A percentile compares a stretch with the other conserved stretches of the same genome.
These are phyloP conservation scores for Cactoblastis cactorum DNA, from an alignment of 2,888 invertebrate species.

Conservation along the genomic window DNA sequence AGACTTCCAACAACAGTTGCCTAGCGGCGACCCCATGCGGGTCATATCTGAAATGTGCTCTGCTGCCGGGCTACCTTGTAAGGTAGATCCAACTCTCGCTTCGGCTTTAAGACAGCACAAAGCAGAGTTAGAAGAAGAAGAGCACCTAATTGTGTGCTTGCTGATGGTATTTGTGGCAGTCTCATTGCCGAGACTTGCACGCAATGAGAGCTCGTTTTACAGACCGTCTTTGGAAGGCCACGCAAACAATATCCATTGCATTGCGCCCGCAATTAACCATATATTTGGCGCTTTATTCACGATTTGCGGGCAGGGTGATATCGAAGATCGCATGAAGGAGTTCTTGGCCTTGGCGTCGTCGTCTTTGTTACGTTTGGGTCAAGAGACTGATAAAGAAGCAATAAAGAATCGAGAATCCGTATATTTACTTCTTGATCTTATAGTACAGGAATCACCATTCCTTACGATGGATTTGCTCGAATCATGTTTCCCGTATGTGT, in stretches of 20 bases:
- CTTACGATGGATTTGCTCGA: constrained; percentile 99
- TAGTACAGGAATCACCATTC: constrained; percentile 98
- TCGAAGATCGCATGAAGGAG: constrained; percentile 98
- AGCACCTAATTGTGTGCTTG: constrained; percentile 95
- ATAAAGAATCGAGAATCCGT: constrained; percentile 97
- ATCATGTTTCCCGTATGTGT: constrained; percentile 98
- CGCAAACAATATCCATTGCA: constrained; percentile 99
- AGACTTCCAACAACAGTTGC: constrained; percentile 95
- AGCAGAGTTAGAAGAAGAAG: constrained; percentile 92
- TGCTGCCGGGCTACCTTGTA: constrained; percentile 95
- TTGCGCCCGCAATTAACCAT: constrained; percentile 97
- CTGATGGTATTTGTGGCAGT: constrained; percentile 99
- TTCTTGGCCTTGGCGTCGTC: constrained; percentile 96
- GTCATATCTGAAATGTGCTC: constrained; percentile 98
- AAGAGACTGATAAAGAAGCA: constrained; percentile 96
- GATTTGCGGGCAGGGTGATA: constrained; percentile 96
- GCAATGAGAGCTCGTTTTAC: constrained; percentile 93
- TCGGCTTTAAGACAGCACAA: constrained; percentile 94
- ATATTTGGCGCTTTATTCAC: constrained; percentile 98
- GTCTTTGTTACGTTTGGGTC: constrained; percentile 94
- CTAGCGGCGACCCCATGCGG: constrained; percentile 92
- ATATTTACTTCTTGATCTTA: constrained; percentile 96
- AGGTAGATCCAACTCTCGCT: constrained; percentile 96
- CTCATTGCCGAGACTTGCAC: constrained; percentile 95
- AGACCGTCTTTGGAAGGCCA: constrained; percentile 94